Evolutionary conservation across 2,888 invertebrate species (phyloP), one percentile per base, ranked within the genome.

Genomic region (Trilocha varians): DNA sequence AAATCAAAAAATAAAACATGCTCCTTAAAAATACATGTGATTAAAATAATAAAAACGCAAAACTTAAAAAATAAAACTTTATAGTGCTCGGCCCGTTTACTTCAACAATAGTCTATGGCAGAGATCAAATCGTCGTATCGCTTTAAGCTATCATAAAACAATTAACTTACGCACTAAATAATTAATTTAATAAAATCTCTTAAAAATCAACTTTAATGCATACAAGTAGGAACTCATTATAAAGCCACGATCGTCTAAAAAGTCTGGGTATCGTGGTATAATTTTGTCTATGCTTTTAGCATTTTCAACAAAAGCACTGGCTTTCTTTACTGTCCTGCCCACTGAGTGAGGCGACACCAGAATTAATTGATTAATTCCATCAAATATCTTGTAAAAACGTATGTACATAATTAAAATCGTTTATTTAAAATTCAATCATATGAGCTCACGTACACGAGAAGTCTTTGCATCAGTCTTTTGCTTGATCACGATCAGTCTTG

Each of bases 1-100:
- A 70, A 76, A 77, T 78, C 70, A 75, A 70, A 77, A 72, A 74
- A 76, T 82, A 83, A 83, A 83, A 80, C 83, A 83, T 83, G 83
- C 83, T 67, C 64, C 45, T 56, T 54, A 58, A 71, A 53, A 60
- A 58, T 62, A 68, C n/a, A n/a, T n/a, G n/a, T 46, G 57, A 68
- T 68, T 62, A 65, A 63, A 69, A 64, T 52, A 48, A 48, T 53
- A 52, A 53, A 54, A 49, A 55, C 52, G 58, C 59, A 49, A 45
- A 57, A 56, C 64, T 62, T 70, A 68, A 50, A 46, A 44, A 39
- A 52, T 62, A 62, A 50, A n/a, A n/a, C 51, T 57, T 53, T 49
- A 49, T 43, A 71, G 71, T 69, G 37, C 59, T 55, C 17, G 58
- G 69, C 71, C 68, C 42, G 74, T 79, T 84, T 74, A 83, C 82